Evolutionary conservation across 2,888 invertebrate genomes (phyloP).

Genomic region (Sphaerolaimus hirsutus): DNA sequence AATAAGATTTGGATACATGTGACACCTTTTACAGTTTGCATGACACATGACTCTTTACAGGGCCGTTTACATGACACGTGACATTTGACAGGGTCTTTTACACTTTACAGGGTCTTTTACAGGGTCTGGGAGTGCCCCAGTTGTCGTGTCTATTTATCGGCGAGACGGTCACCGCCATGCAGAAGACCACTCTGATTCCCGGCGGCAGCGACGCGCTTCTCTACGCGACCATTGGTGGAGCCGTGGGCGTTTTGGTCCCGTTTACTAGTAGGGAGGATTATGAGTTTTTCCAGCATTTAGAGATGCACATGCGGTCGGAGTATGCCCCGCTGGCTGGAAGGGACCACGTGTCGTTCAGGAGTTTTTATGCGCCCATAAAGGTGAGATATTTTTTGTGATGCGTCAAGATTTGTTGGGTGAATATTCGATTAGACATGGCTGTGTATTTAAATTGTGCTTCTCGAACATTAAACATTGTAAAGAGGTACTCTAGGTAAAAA

Average conservation of each 20-base stretch:
- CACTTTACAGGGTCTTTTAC: too few species aligned
- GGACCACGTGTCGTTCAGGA: conserved; percentile 84
- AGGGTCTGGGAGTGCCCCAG: too few species aligned
- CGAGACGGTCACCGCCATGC: conserved; percentile 71
- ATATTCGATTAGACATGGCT: too few species aligned
- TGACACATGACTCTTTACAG: too few species aligned
- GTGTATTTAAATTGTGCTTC: too few species aligned
- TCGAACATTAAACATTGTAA: too few species aligned
- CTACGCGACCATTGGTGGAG: conserved; percentile 76
- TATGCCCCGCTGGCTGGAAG: conserved; percentile 82
- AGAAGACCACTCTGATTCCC: conserved; percentile 74
- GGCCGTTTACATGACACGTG: too few species aligned
- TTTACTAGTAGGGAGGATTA: conserved; percentile 83
- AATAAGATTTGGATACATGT: too few species aligned
- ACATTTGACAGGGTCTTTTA: too few species aligned
- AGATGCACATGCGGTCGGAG: conserved; percentile 97
- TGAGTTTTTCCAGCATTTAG: conserved; percentile 93
- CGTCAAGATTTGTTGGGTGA: background rate
- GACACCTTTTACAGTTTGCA: too few species aligned
- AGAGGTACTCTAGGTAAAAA: too few species aligned
- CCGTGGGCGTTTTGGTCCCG: conserved; percentile 71
- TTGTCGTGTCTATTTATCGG: conserved; percentile 42
- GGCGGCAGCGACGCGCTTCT: conserved; percentile 88
- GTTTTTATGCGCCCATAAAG: conserved; percentile 89
- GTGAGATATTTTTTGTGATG: conserved; percentile 34